Conservation (phyloP, 2,797 vertebrate species). For the Chiloscyllium punctatum region DNA sequence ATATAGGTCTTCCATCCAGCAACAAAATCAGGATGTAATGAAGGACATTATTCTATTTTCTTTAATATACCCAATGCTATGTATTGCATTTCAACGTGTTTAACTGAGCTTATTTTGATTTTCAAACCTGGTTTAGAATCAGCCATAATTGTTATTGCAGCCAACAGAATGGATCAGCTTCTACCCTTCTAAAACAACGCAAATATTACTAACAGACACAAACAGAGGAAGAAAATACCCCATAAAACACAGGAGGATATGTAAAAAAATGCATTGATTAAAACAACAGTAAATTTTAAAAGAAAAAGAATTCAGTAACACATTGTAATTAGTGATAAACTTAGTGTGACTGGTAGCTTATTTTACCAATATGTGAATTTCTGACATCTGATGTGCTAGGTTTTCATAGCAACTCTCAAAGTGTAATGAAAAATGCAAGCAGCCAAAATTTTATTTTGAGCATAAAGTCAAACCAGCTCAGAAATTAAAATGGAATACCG, state of each 20-base stretch:
- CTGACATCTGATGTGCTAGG: slow-evolving; percentile 20
- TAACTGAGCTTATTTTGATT: neutral
- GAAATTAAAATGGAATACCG: neutral
- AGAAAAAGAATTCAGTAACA: slow-evolving; percentile 19
- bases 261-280: neutral
- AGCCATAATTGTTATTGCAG: neutral
- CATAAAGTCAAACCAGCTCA: neutral
- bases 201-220: neutral
- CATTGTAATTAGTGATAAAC: slow-evolving; percentile 21
- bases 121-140: neutral
- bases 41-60: neutral
- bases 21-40: neutral
- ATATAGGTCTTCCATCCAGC: neutral
- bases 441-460: neutral
- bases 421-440: neutral
- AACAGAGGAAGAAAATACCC: neutral
- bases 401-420: neutral
- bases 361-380: neutral
- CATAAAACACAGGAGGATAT: neutral
- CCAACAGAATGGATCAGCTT: neutral
- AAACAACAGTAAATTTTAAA: neutral
- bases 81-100: neutral
- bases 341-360: neutral
- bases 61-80: neutral
- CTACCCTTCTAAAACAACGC: neutral